Evolutionary conservation across 2,888 invertebrate species (phyloP), one percentile per base, ranked within the genome.

Genomic region (Lacanobia wlatinum): DNA sequence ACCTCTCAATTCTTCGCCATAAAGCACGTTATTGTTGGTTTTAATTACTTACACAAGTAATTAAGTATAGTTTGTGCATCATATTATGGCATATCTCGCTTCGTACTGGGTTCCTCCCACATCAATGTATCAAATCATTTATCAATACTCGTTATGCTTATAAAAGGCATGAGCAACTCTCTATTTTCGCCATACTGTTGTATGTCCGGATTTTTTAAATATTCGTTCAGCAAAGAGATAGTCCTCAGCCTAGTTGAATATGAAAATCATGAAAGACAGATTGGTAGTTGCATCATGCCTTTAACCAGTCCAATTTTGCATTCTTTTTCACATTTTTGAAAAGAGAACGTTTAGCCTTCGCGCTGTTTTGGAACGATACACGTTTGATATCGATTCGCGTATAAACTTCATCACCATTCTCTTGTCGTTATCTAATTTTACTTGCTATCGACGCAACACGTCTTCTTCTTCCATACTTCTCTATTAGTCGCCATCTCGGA

Each of bases 1-100:
- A 63, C 73, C 76, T 68, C 65, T 66, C 50, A 61, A 50, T 53
- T 62, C 43, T 53, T 52, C 12, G 46, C 60, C 55, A 56, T 74
- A 74, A 60, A 73, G 28, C n/a, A 23, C 12, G 14, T 48, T 74
- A 73, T 78, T 61, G 48, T 72, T 52, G 12, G 34, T 40, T 60
- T 62, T 77, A 70, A 76, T 76, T 74, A 50, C 76, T 43, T 14
- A 10, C 23, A 68, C 38, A 58, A 16, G 34, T 58, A 43, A 46
- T 61, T 71, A 60, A 6, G 64, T 56, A 16, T 63, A 46, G 38
- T 56, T 68, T 59, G 12, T 28, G 12, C 68, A 73, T 73, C 52
- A 75, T 67, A 38, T n/a, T 21, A 34, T 66, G 34, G 46, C 43
- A 46, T 61, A n/a, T 23, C 8, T 43, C 7, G 3, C 16, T 28